Base-by-base conservation (phyloP, 2,888 invertebrate species). In the Carpatolechia fugitivella region DNA sequence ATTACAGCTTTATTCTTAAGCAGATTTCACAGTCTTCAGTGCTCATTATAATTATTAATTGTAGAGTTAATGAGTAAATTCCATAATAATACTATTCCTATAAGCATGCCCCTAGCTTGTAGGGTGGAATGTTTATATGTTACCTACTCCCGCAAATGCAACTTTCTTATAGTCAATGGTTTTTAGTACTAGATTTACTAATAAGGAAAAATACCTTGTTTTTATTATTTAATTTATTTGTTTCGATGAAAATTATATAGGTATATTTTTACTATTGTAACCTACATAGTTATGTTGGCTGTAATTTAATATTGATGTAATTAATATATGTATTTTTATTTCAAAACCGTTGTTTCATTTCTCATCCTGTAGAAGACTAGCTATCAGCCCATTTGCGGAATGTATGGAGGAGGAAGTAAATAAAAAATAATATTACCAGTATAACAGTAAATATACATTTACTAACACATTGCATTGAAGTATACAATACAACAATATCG, bases 241-340 rank as follows among this genome's bases (percentile, higher is more conserved):
- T 90, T 89, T 87, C 82, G 82, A 84, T 83, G 78, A 76, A 87
- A 88, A 86, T 85, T 85, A 85, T 85, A 88, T 87, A 89, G 87
- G 89, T 86, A 90, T 90, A 90, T 90, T 90, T 84, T 89, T 89
- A 89, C 88, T 87, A 90, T 86, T 85, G 85, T 87, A 85, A 88
- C 87, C 88, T 90, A 86, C 83, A 84, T 85, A 87, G 85, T 90
- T 89, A 87, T 84, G 89, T 89, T 88, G 89, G 90, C 88, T 89
- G 86, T 88, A 88, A 86, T 88, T 90, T 87, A 90, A 90, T 85
- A 90, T 90, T 85, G 85, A 90, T 89, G 89, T 90, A 87, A 89
- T 87, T 89, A 90, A 90, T 90, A 90, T 90, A 90, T 90, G 90
- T 91, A 90, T 90, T 91, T 90, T 91, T 90, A 90, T 91, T 91